phyloP scores from a whole-genome alignment of 1,140 invertebrate genomes.

The Acarapis woodi region DNA sequence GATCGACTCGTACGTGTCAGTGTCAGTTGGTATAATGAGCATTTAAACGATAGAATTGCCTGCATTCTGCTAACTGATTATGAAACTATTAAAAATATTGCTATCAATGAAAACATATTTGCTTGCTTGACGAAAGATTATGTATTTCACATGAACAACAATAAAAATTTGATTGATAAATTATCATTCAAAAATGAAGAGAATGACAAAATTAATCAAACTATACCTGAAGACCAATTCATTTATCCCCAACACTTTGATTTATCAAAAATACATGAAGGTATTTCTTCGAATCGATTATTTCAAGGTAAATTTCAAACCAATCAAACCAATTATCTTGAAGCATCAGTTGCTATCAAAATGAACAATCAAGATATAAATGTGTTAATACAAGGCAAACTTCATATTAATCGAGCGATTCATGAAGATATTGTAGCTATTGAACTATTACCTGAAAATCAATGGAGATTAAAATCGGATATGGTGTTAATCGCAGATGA shows the following conservation, averaged over 20 bases:
- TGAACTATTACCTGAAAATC: constrained; percentile 49
- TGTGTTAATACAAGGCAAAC: constrained; percentile 63
- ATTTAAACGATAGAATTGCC: constrained; percentile 20
- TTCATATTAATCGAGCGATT: constrained; percentile 69
- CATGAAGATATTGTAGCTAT: constrained; percentile 82
- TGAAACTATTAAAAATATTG: constrained; percentile 38
- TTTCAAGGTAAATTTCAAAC: constrained; percentile 47
- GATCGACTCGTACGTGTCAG: constrained; percentile 57
- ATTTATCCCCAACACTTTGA: constrained; percentile 56
- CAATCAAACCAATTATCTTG: constrained; percentile 61
- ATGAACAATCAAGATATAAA: constrained; percentile 17
- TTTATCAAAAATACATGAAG: constrained; percentile 35
- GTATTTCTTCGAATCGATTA: constrained; percentile 43
- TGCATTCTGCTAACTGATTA: constrained; percentile 59
- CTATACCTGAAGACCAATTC: constrained; percentile 7
- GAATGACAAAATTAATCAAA: constrained; percentile 1
- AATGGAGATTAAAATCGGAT: constrained; percentile 57
- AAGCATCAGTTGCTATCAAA: constrained; percentile 56
- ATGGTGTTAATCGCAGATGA: constrained; percentile 42
- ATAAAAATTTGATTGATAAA: constrained; percentile 31
- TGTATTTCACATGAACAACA: constrained; percentile 30
- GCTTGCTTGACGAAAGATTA: constrained; percentile 25
- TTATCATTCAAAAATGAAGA: not conserved
- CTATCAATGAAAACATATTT: constrained; percentile 19
- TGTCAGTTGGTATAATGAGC: constrained; percentile 44